A percentile compares a stretch with the other conserved stretches of the same genome.
phyloP scores from a whole-genome alignment of 2,888 invertebrate genomes.

The Caenorhabditis macrosperma region DNA sequence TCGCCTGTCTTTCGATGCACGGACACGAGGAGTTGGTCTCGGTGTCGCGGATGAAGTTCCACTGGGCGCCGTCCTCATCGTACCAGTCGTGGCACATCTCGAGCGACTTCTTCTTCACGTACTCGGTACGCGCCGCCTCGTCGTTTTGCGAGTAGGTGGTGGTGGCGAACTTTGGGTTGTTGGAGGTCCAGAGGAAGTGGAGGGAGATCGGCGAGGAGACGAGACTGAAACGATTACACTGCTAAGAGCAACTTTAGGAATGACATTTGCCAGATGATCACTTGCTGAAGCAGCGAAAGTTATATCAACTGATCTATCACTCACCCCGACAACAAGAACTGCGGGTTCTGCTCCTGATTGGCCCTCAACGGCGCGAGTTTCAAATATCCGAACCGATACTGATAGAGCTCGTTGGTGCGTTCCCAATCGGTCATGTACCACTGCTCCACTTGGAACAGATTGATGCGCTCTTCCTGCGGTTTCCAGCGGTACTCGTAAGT shows the following conservation, averaged over 20 bases:
- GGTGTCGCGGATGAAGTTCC: conserved; percentile 78
- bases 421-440: conserved; percentile 80
- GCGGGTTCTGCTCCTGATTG: conserved; percentile 73
- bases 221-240: conserved; percentile 76
- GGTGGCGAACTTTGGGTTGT: conserved; percentile 68
- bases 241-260: no score
- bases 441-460: conserved; percentile 75
- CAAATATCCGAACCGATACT: conserved; percentile 78
- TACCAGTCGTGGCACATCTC: conserved; percentile 80
- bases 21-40: conserved; percentile 83
- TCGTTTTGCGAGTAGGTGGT: conserved; percentile 68
- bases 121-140: conserved; percentile 63
- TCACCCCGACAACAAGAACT: no score
- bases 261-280: no score
- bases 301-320: no score
- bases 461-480: conserved; percentile 79
- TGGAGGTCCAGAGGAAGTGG: conserved; percentile 79
- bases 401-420: conserved; percentile 75
- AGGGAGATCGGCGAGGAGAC: conserved; percentile 79
- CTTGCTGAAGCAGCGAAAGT: no score
- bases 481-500: conserved; percentile 74
- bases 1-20: conserved; percentile 91
- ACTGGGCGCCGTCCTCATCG: conserved; percentile 79
- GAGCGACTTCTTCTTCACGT: conserved; percentile 74
- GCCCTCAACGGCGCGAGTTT: conserved; percentile 78